Evolutionary conservation across 2,797 vertebrate species (phyloP).

Genomic region (Mormyrus proboscirostris): DNA sequence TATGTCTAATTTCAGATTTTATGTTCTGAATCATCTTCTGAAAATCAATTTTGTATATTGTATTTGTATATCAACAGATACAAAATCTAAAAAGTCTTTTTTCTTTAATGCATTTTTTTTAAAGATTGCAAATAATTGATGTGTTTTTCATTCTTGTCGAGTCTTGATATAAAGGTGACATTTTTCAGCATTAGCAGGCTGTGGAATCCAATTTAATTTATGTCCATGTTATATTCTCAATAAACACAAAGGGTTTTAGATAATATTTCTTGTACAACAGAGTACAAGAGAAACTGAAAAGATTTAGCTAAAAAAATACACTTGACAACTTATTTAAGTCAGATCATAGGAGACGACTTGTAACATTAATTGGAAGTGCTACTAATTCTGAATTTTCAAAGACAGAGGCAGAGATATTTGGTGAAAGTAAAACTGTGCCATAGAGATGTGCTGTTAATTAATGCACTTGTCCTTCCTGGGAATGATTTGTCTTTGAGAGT

Average conservation of each 20-base stretch:
- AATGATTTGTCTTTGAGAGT: neutral
- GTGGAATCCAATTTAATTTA: neutral
- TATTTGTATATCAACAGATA: neutral
- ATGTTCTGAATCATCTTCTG: neutral
- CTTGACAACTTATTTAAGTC: conserved; percentile 9
- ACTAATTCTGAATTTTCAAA: conserved; percentile 9
- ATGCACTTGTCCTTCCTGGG: neutral
- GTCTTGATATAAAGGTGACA: neutral
- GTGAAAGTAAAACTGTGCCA: neutral
- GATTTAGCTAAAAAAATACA: neutral
- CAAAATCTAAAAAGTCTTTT: neutral
- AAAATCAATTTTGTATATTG: neutral
- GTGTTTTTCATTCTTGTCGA: neutral
- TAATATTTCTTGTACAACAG: neutral
- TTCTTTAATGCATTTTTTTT: neutral
- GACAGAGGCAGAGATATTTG: conserved; percentile 2
- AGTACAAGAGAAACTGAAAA: neutral
- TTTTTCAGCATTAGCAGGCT: neutral
- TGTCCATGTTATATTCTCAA: neutral
- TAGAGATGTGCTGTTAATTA: conserved; percentile 5
- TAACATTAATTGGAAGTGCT: conserved; percentile 6
- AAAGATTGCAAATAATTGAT: neutral
- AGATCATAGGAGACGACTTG: neutral
- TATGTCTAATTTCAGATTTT: neutral
- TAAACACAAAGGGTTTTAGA: neutral